Percentiles rank a stretch among this genome's conserved stretches.
Conservation (phyloP, 1,140 invertebrate genomes). For the Meloidogyne hapla region DNA sequence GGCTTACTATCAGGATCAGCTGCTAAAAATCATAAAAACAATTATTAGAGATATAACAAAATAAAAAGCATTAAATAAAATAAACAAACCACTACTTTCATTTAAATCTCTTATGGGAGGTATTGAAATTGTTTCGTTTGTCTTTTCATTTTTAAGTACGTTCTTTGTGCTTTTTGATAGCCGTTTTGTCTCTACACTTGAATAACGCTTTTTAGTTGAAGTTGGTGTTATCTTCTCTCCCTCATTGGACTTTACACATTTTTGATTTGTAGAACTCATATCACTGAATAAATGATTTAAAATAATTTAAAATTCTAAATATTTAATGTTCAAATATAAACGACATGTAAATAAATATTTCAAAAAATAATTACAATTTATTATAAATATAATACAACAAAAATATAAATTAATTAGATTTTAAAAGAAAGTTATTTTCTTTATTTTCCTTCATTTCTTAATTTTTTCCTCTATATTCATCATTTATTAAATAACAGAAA, state of each 20-base stretch:
- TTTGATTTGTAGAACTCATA: not conserved
- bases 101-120: constrained; percentile 16
- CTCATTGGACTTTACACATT: not conserved
- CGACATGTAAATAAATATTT: too few species aligned
- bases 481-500: not conserved
- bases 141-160: constrained; percentile 26
- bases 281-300: not conserved
- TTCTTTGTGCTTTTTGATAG: constrained; percentile 20
- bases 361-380: too few species aligned
- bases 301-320: not conserved
- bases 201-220: constrained; percentile 11
- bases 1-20: constrained; percentile 5
- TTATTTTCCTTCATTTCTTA: not conserved
- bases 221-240: not conserved
- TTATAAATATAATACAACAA: too few species aligned
- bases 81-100: not conserved
- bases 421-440: too few species aligned
- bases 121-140: constrained; percentile 28
- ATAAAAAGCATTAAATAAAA: not conserved
- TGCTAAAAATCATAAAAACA: too few species aligned
- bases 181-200: constrained; percentile 14
- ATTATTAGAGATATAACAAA: too few species aligned
- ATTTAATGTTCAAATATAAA: too few species aligned
- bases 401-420: too few species aligned
- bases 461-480: not conserved